Conservation (phyloP, 2,797 vertebrate species). For the Urocyon cinereoargenteus region DNA sequence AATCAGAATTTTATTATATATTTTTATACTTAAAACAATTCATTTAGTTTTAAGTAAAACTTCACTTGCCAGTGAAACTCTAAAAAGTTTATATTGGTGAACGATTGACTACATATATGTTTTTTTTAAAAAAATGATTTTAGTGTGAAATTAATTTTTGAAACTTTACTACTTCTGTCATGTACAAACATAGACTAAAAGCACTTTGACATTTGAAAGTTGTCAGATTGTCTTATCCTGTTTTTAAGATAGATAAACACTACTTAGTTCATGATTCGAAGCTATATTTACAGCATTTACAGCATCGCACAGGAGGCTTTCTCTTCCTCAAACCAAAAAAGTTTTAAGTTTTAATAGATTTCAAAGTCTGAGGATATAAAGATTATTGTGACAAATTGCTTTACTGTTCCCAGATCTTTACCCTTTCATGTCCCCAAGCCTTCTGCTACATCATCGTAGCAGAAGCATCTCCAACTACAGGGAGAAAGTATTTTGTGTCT, state of each 20-base stretch:
- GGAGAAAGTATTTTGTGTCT: neutral
- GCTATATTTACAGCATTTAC: neutral
- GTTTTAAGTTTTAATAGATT: neutral
- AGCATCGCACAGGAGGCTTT: neutral
- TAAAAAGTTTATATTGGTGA: neutral
- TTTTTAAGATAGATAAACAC: neutral
- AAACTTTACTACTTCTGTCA: neutral
- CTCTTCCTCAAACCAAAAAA: neutral
- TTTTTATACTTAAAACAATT: neutral
- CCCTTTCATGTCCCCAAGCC: neutral
- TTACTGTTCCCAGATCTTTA: neutral
- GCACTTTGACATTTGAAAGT: conserved; percentile 34
- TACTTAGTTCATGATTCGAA: neutral
- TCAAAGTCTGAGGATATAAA: neutral
- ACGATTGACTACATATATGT: neutral
- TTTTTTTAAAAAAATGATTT: neutral
- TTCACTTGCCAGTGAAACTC: neutral
- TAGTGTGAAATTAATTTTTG: conserved; percentile 17
- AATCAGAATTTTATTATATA: neutral
- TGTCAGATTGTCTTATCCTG: neutral
- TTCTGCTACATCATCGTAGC: neutral
- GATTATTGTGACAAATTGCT: neutral
- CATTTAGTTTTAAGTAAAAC: conserved; percentile 31
- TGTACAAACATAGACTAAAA: neutral
- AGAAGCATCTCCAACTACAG: neutral